These are phyloP conservation scores for Aphaenogaster rudis DNA, from an alignment of 1,140 invertebrate genomes.

Conservation along the genomic window DNA sequence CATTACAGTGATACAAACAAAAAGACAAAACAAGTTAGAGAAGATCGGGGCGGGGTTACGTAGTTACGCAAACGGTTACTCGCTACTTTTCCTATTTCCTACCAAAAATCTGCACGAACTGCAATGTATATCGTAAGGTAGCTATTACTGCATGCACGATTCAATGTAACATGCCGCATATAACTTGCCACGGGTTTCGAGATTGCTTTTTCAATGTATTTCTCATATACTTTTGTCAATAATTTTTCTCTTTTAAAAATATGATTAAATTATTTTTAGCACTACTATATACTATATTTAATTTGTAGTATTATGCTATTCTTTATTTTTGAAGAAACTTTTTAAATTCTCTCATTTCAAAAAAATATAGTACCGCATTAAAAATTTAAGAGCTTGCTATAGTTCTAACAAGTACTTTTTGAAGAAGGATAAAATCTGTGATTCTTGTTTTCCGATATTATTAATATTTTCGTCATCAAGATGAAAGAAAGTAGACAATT, in stretches of 20 bases:
- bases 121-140: conserved; percentile 68
- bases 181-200: conserved; percentile 64
- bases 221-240: background rate
- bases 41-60: conserved; percentile 22
- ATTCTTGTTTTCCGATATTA: conserved; percentile 12
- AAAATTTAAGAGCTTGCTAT: background rate
- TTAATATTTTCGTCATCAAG: background rate
- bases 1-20: conserved; percentile 86
- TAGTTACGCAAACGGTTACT: conserved; percentile 74
- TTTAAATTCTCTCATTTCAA: background rate
- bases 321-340: background rate
- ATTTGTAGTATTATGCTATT: background rate
- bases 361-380: background rate
- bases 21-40: conserved; percentile 73
- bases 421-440: conserved; percentile 1
- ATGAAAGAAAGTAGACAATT: background rate
- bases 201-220: background rate
- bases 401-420: background rate
- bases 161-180: conserved; percentile 52
- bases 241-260: background rate
- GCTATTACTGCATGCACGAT: conserved; percentile 83
- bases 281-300: background rate
- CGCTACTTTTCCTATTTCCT: conserved; percentile 75
- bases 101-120: conserved; percentile 72
- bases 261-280: background rate